Evolutionary conservation across 2,888 invertebrate genomes (phyloP).

Genomic region (Erebia aethiops): DNA sequence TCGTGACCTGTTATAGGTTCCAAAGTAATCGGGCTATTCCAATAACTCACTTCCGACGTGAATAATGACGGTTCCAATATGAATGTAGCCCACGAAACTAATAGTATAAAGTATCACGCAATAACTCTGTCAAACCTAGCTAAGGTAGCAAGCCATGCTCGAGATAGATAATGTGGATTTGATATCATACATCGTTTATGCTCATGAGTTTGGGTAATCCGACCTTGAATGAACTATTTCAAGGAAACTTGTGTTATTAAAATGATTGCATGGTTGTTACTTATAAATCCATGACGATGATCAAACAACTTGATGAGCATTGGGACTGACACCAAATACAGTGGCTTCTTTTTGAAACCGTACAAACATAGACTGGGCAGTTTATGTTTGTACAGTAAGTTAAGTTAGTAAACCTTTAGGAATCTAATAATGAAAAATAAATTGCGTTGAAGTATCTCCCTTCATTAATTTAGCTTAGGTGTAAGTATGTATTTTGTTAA

Average conservation of each 20-base stretch:
- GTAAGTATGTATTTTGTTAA: too few relatives aligned
- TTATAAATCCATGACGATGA: too few relatives aligned
- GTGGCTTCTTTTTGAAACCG: too few relatives aligned
- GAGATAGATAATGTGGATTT: neutral
- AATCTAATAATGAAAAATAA: too few relatives aligned
- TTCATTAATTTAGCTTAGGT: too few relatives aligned
- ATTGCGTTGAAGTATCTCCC: too few relatives aligned
- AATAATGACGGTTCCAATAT: slow-evolving; percentile 23
- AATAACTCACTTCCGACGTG: slow-evolving; percentile 22
- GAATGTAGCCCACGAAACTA: slow-evolving; percentile 9
- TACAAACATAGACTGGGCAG: too few relatives aligned
- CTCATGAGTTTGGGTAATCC: neutral
- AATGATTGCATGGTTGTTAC: too few relatives aligned
- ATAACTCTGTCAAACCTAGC: slow-evolving; percentile 8
- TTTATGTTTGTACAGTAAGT: too few relatives aligned
- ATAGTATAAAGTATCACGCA: slow-evolving; percentile 10
- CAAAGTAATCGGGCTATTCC: slow-evolving; percentile 18
- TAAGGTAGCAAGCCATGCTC: neutral
- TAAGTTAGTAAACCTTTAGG: too few relatives aligned
- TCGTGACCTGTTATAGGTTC: slow-evolving; percentile 13
- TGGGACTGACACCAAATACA: too few relatives aligned
- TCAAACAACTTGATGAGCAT: too few relatives aligned
- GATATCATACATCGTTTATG: neutral
- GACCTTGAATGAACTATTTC: neutral
- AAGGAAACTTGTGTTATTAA: neutral